These are phyloP conservation scores for Dendropsophus ebraccatus DNA, from an alignment of 2,113 vertebrate species.

Conservation along the genomic window DNA sequence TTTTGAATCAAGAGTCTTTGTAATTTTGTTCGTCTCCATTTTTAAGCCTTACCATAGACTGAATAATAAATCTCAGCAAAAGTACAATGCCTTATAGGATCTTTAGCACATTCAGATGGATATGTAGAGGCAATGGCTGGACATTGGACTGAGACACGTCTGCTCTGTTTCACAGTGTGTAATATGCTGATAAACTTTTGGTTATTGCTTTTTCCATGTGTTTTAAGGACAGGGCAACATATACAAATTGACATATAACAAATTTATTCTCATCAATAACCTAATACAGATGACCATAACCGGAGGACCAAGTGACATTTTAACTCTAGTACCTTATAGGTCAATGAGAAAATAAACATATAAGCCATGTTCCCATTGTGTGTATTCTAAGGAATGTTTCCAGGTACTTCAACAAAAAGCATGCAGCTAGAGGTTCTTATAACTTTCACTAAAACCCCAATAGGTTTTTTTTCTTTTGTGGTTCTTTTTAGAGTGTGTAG, in stretches of 20 bases:
- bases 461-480: background rate
- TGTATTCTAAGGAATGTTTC: background rate
- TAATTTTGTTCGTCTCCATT: background rate
- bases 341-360: background rate
- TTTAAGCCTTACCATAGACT: constrained; percentile 8
- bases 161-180: background rate
- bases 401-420: background rate
- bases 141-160: background rate
- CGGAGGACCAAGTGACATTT: background rate
- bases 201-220: background rate
- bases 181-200: background rate
- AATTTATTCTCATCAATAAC: background rate
- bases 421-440: background rate
- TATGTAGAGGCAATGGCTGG: background rate
- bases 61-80: background rate
- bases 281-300: background rate
- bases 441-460: background rate
- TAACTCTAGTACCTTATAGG: background rate
- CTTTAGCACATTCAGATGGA: background rate
- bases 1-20: too few species aligned
- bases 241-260: background rate
- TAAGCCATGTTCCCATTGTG: background rate
- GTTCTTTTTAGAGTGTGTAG: background rate
- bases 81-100: background rate
- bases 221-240: background rate